Evolutionary conservation across 1,140 invertebrate species (phyloP).

Genomic region (Goniozus legneri): DNA sequence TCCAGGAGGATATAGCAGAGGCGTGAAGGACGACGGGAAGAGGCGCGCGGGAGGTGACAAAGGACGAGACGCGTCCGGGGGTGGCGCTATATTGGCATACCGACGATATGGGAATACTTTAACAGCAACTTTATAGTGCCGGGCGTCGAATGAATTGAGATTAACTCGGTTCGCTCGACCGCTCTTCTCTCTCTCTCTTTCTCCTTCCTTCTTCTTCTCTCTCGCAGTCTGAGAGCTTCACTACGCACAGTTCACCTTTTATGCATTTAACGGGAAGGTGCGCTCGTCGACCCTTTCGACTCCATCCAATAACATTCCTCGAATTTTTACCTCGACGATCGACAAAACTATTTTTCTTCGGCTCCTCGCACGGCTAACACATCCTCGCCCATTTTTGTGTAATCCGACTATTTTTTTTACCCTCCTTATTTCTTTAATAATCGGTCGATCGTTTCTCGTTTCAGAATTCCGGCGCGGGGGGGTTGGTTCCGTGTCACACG

Average conservation of each 20-base stretch:
- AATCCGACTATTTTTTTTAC: background rate
- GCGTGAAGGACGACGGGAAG: constrained; percentile 7
- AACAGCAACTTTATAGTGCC: constrained; percentile 41
- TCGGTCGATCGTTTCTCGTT: background rate
- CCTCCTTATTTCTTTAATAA: background rate
- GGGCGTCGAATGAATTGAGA: constrained; percentile 23
- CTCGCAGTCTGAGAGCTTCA: background rate
- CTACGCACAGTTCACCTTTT: background rate
- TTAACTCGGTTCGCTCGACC: constrained; percentile 11
- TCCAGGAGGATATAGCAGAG: constrained; percentile 7
- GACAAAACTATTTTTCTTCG: constrained; percentile 1
- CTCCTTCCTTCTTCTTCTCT: constrained; percentile 7
- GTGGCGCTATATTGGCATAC: constrained; percentile 53
- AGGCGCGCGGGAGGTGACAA: constrained; percentile 35
- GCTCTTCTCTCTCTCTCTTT: constrained; percentile 1
- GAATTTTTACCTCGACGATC: background rate
- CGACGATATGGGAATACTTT: constrained; percentile 52
- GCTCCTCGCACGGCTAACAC: background rate
- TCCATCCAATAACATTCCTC: background rate
- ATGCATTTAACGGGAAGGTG: background rate
- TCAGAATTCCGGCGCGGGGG: no score
- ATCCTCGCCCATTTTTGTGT: no score
- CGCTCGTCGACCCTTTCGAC: background rate
- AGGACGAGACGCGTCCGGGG: constrained; percentile 24
- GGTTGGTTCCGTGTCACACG: no score